Percentiles rank a stretch among this genome's conserved stretches.
Evolutionary conservation across 2,797 vertebrate species (phyloP).

Genomic region (Notamacropus eugenii): DNA sequence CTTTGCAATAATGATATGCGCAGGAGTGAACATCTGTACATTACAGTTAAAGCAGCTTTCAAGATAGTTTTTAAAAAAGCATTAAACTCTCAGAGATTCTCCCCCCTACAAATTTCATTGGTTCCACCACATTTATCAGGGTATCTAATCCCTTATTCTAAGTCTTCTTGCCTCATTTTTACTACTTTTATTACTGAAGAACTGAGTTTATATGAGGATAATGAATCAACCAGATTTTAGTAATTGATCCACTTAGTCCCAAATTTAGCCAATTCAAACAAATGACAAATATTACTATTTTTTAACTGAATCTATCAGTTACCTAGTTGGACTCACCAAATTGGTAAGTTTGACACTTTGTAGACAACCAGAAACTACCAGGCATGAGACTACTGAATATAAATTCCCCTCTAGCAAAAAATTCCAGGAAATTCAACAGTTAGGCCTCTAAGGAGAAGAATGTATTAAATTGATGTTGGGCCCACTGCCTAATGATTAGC

Average conservation of each 20-base stretch:
- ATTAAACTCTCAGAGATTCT: conserved; percentile 21
- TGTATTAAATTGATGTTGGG: neutral
- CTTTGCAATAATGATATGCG: conserved; percentile 30
- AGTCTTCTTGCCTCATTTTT: neutral
- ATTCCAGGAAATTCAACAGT: neutral
- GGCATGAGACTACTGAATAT: neutral
- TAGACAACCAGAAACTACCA: neutral
- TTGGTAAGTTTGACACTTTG: neutral
- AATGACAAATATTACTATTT: neutral
- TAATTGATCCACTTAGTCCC: neutral
- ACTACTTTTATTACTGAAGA: neutral
- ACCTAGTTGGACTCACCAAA: neutral
- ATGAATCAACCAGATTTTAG: neutral
- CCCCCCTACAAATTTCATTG: conserved; percentile 5
- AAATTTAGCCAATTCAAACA: neutral
- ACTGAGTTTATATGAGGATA: neutral
- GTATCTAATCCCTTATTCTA: neutral
- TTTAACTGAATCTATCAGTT: neutral
- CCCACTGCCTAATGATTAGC: neutral
- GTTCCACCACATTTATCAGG: neutral
- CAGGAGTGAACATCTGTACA: neutral
- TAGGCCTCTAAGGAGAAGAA: neutral
- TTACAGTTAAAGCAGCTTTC: conserved; percentile 24
- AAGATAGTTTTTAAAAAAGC: conserved; percentile 41
- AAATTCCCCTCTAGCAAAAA: neutral